phyloP scores from a whole-genome alignment of 2,113 vertebrate species.

The Thymallus thymallus region DNA sequence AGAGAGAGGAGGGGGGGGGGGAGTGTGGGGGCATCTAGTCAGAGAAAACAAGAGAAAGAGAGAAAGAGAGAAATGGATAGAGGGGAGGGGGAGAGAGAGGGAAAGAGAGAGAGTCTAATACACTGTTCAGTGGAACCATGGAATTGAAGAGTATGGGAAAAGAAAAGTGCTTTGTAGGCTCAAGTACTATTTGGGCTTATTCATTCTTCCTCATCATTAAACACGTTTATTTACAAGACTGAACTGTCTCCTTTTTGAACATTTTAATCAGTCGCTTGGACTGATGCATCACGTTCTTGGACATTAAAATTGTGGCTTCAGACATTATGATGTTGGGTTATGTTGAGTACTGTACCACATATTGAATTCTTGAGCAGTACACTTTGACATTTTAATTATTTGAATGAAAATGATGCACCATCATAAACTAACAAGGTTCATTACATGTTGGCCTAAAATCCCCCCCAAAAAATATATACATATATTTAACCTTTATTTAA shows the following conservation, averaged over 20 bases:
- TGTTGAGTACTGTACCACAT: too few species aligned
- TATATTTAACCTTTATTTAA: too few species aligned
- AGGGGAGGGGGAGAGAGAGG: not conserved
- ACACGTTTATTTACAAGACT: conserved; percentile 4
- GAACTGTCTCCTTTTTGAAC: not conserved
- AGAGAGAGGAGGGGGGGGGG: not conserved
- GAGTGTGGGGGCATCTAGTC: too few species aligned
- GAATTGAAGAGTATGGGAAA: not conserved
- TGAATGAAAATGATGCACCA: too few species aligned
- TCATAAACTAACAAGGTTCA: too few species aligned
- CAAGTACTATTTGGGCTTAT: not conserved
- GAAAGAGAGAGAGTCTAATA: not conserved
- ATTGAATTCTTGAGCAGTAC: too few species aligned
- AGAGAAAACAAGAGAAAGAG: too few species aligned
- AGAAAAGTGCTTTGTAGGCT: not conserved
- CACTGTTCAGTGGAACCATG: not conserved
- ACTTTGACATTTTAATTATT: too few species aligned
- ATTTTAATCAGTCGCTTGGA: conserved; percentile 3
- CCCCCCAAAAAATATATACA: not conserved
- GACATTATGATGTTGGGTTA: too few species aligned
- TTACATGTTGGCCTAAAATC: not conserved
- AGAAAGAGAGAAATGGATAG: not conserved
- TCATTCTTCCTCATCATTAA: conserved; percentile 12
- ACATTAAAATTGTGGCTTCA: not conserved
- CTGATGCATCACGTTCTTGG: not conserved